Evolutionary conservation across 2,888 invertebrate genomes (phyloP).

Genomic region (Adineta ricciae): DNA sequence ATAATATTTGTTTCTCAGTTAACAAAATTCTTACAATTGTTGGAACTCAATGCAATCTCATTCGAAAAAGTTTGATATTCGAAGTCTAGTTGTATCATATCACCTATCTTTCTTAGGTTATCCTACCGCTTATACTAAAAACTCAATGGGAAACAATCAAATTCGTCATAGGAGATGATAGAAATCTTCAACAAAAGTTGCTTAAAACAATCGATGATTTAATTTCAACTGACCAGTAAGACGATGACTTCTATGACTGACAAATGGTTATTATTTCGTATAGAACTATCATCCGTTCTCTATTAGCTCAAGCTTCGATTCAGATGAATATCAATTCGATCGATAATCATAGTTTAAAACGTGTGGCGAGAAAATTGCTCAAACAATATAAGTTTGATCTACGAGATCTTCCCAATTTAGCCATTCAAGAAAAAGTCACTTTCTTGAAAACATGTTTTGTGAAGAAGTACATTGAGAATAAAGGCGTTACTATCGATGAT

Average conservation of each 20-base stretch:
- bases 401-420: neutral
- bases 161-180: neutral
- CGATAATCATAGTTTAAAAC: neutral
- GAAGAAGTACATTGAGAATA: neutral
- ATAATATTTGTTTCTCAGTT: neutral
- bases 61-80: neutral
- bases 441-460: neutral
- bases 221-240: neutral
- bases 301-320: neutral
- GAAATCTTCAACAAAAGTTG: neutral
- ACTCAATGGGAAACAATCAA: neutral
- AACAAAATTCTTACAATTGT: neutral
- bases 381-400: constrained; percentile 15
- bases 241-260: neutral
- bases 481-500: neutral
- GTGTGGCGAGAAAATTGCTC: constrained; percentile 11
- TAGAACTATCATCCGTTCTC: neutral
- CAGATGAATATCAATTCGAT: neutral
- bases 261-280: neutral
- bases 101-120: neutral
- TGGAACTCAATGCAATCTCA: neutral
- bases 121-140: neutral
- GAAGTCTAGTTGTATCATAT: no score
- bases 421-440: neutral
- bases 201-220: neutral